These are phyloP conservation scores for Triplophysa bombifrons DNA, from an alignment of 2,797 vertebrate genomes.

Conservation along the genomic window DNA sequence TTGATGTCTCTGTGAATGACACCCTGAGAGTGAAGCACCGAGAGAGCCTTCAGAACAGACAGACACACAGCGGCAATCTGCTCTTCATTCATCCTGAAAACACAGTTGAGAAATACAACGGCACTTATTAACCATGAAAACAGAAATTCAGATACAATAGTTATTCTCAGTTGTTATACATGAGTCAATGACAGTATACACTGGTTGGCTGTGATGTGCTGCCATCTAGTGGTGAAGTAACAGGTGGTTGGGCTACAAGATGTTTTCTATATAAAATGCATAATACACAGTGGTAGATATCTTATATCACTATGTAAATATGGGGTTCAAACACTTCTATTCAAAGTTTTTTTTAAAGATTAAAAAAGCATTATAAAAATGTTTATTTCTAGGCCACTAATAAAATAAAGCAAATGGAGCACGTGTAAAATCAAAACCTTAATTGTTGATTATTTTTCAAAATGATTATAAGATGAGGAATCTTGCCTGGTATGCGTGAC, in stretches of 20 bases:
- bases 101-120: neutral
- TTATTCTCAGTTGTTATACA: neutral
- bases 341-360: no score
- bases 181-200: neutral
- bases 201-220: constrained; percentile 25
- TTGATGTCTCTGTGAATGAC: constrained; percentile 98
- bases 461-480: no score
- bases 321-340: no score
- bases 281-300: no score
- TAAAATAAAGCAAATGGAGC: neutral
- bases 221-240: constrained; percentile 65
- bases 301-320: no score
- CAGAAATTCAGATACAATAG: neutral
- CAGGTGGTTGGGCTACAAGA: neutral
- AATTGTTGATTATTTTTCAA: neutral
- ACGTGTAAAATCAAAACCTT: neutral
- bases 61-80: constrained; percentile 93
- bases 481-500: constrained; percentile 92
- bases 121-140: neutral
- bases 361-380: no score
- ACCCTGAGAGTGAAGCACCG: constrained; percentile 90
- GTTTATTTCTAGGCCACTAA: neutral
- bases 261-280: neutral
- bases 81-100: constrained; percentile 91
- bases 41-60: constrained; percentile 88